phyloP scores from a whole-genome alignment of 2,113 vertebrate genomes.

The Channa maculata region DNA sequence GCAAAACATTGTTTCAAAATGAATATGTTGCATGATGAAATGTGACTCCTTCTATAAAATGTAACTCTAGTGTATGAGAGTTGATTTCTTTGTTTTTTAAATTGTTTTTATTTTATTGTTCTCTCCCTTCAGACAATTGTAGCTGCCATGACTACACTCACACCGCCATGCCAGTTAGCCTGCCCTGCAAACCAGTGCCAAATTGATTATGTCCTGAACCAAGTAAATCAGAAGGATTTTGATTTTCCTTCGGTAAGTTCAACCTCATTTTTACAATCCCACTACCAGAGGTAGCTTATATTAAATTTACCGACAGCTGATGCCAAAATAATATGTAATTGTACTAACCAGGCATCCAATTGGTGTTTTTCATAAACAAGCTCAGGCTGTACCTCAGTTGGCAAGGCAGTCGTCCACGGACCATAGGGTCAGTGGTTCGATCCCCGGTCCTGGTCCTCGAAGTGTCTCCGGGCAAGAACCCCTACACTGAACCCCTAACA shows the following conservation, averaged over 20 bases:
- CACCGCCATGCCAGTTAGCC: slow-evolving; percentile 94
- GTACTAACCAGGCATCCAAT: background rate
- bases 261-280: too few relatives aligned
- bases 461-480: too few relatives aligned
- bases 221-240: slow-evolving; percentile 94
- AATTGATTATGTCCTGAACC: slow-evolving; percentile 94
- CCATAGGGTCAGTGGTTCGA: too few relatives aligned
- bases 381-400: too few relatives aligned
- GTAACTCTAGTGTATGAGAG: background rate
- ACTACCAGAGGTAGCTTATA: too few relatives aligned
- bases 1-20: background rate
- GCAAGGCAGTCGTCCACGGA: too few relatives aligned
- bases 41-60: background rate
- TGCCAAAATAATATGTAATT: background rate
- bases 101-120: slow-evolving; percentile 5
- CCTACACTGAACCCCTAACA: too few relatives aligned
- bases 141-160: slow-evolving; percentile 93
- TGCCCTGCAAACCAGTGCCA: slow-evolving; percentile 93
- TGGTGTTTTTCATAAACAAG: too few relatives aligned
- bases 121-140: slow-evolving; percentile 90
- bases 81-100: background rate
- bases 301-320: background rate
- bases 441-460: too few relatives aligned
- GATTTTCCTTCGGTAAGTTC: slow-evolving; percentile 93
- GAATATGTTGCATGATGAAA: background rate